Evolutionary conservation across 2,888 invertebrate species (phyloP).

Genomic region (Noctua fimbriata): DNA sequence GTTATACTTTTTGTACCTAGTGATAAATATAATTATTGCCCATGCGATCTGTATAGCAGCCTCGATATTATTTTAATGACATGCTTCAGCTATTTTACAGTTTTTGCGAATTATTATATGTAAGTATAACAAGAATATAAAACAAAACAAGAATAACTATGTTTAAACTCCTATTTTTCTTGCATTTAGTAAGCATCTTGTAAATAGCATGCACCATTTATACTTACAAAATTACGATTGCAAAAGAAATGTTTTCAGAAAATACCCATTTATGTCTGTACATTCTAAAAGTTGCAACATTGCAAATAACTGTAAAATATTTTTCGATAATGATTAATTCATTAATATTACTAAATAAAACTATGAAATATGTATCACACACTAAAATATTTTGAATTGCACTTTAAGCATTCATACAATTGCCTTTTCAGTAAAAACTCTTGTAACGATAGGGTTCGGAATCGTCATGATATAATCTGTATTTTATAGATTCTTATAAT

Average conservation of each 20-base stretch:
- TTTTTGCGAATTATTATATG: background rate
- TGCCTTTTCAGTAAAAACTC: background rate
- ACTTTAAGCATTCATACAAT: background rate
- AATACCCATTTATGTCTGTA: too few species aligned
- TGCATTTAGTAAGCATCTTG: background rate
- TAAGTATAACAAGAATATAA: background rate
- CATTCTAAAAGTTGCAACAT: background rate
- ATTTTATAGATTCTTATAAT: background rate
- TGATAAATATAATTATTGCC: constrained; percentile 65
- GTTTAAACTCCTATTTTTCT: background rate
- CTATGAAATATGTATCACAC: too few species aligned
- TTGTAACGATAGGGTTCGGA: too few species aligned
- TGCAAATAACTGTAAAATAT: background rate
- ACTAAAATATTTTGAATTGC: too few species aligned
- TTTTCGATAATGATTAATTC: background rate
- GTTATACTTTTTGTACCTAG: constrained; percentile 69
- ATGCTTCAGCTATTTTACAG: constrained; percentile 31
- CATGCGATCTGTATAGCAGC: constrained; percentile 57
- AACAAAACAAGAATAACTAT: background rate
- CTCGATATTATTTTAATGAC: constrained; percentile 57
- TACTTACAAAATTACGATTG: background rate
- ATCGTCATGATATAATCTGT: background rate
- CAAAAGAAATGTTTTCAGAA: background rate
- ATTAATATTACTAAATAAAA: too few species aligned
- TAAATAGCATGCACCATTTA: background rate